Base-by-base conservation (phyloP, 2,797 vertebrate species). In the Sparus aurata region DNA sequence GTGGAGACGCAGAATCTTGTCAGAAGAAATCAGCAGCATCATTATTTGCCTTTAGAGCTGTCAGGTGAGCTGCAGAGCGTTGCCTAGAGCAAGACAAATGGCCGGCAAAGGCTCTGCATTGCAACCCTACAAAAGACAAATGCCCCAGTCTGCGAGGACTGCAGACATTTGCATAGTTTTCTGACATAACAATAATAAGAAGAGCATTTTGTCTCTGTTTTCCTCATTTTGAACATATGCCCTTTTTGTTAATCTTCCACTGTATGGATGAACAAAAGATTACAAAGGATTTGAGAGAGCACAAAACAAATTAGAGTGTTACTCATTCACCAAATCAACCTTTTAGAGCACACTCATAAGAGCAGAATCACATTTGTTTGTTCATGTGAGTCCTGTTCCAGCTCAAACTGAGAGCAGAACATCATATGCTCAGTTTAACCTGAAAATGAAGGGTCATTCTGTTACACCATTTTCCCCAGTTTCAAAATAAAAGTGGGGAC, bases 1-100 rank as follows among this genome's bases (percentile, higher is more conserved):
- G 77, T 82, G 77, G 72, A 74, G 71, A 84, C 60, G 55, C 86
- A 60, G 74, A 83, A 58, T 61, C 57, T 85, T 83, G 86, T 90
- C 90, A 84, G 85, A 57, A 69, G 66, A 74, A 87, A 91, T 92
- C 90, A 89, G 82, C 77, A 30, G 20, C 73, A 67, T 92, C 88
- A 78, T 94, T 94, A 93, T 92, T 94, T 94, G 92, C 84, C 66
- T 91, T 90, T 75, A 74, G 81, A 80, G 77, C 73, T 78, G 89
- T 86, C 73, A 68, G 67, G 58, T 59, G 63, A 72, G 59, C 73
- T 54, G 75, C 80, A 68, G 84, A 70, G 65, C 77, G 11, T 22
- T 17, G 58, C 75, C 55, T 27, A 10, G 27, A 63, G 81, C 73
- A 54, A 81, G 87, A 87, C 70, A 87, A 88, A 82, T 69, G 67